Base-by-base conservation (phyloP, 2,888 invertebrate species). In the Axea sp. region DNA sequence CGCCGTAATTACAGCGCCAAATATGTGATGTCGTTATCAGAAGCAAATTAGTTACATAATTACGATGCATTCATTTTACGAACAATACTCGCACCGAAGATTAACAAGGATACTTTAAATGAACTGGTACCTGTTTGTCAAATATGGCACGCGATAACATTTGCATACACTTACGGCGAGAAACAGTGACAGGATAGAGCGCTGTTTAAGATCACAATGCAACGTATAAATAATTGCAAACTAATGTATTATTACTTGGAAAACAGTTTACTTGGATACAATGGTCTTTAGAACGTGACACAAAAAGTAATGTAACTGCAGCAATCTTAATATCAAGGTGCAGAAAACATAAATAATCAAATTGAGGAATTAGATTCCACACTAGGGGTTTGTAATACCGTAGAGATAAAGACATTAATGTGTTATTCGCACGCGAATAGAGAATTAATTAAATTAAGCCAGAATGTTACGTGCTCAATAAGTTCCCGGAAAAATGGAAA, bases 1-100 rank as follows among this genome's bases (percentile, higher is more conserved):
- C 35, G 22, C 47, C 22, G 65, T 71, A 74, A 74, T 74, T 74
- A 68, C 59, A 45, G 47, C 71, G 41, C 67, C 71, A 57, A 75
- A 75, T 75, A 60, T 65, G 69, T 41, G 53, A 65, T 22, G 69
- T 64, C 74, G 69, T 74, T 74, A 74, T 74, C 69, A 59, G 65
- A 53, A 71, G 60, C 69, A 60, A 74, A 74, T 74, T 74, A 74
- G 74, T 65, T 69, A 65, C 74, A 74, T 69, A 74, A 74, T 74
- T 64, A 59, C 74, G 31, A 30, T 14, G 68, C 57, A 64, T 73
- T 62, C 68, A 57, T 55, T 68, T 26, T 6, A 35, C 41, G 60
- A 62, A 71, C 62, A 71, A 73, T 62, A 37, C 68, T 31, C 55
- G 45, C 51, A 33, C 30, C 57, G 24, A 64, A 73, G 73, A 73